These are phyloP conservation scores for Nymphalis io DNA, from an alignment of 1,140 invertebrate species.

Conservation along the genomic window DNA sequence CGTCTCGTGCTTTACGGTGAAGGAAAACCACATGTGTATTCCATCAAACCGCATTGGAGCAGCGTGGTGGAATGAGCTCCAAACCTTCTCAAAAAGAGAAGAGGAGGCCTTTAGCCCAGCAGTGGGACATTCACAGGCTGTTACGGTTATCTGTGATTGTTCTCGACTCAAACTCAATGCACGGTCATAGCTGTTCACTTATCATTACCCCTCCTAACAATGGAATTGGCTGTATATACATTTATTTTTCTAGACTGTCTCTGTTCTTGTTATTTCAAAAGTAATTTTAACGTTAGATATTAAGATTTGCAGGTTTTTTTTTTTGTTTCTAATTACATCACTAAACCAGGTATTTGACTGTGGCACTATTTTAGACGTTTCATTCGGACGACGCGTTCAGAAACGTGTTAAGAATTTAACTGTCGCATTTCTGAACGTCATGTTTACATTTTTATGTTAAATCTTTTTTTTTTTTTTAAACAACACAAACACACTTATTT, in stretches of 20 bases:
- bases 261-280: neutral
- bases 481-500: constrained; percentile 4
- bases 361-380: constrained; percentile 14
- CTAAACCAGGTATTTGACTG: constrained; percentile 25
- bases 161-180: too few relatives aligned
- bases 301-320: constrained; percentile 22
- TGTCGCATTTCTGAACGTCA: neutral
- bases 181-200: neutral
- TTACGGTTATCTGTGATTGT: too few relatives aligned
- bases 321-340: constrained; percentile 6
- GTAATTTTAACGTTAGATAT: neutral
- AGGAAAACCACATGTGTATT: too few relatives aligned
- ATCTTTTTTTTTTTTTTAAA: constrained; percentile 2
- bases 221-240: too few relatives aligned
- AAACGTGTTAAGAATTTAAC: neutral
- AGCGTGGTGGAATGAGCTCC: too few relatives aligned
- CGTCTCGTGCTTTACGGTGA: too few relatives aligned
- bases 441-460: constrained; percentile 9
- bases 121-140: too few relatives aligned
- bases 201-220: too few relatives aligned
- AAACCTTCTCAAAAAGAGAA: too few relatives aligned
- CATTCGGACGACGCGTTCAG: neutral
- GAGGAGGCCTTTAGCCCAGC: too few relatives aligned
- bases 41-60: too few relatives aligned
- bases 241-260: too few relatives aligned